Conservation (phyloP, 2,113 vertebrate genomes). For the Cinclus cinclus region DNA sequence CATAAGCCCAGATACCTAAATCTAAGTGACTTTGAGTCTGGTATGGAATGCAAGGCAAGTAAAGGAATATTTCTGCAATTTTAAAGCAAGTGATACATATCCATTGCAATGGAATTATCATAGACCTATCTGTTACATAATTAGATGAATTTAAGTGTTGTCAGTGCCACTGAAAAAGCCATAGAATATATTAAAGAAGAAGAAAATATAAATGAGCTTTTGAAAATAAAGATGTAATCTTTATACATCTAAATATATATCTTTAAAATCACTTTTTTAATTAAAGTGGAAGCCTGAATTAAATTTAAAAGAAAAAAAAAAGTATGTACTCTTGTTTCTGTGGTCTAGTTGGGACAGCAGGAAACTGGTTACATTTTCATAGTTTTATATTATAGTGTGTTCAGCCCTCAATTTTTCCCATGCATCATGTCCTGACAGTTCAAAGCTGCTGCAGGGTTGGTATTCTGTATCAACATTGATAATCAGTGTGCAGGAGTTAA, state of each 20-base stretch:
- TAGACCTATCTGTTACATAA: neutral
- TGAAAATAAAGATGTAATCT: neutral
- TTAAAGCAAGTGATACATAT: neutral
- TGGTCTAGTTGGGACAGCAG: neutral
- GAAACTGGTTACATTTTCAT: neutral
- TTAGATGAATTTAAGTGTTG: neutral
- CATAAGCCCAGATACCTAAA: neutral
- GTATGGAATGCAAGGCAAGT: neutral
- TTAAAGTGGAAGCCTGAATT: neutral
- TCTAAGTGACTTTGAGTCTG: neutral
- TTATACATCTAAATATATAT: neutral
- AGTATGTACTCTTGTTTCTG: neutral
- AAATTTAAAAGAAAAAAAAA: neutral
- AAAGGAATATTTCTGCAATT: neutral
- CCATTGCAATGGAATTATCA: neutral
- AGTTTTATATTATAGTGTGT: neutral
- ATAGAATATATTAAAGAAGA: neutral
- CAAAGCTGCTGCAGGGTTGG: neutral
- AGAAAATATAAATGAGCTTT: neutral
- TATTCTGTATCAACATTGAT: neutral
- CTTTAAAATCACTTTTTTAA: rapidly evolving
- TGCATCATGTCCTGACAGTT: neutral
- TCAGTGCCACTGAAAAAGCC: neutral
- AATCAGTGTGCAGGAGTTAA: neutral
- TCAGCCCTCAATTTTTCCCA: neutral